Conservation (phyloP, 2,888 invertebrate genomes). For the Sphecodes monilicornis region DNA sequence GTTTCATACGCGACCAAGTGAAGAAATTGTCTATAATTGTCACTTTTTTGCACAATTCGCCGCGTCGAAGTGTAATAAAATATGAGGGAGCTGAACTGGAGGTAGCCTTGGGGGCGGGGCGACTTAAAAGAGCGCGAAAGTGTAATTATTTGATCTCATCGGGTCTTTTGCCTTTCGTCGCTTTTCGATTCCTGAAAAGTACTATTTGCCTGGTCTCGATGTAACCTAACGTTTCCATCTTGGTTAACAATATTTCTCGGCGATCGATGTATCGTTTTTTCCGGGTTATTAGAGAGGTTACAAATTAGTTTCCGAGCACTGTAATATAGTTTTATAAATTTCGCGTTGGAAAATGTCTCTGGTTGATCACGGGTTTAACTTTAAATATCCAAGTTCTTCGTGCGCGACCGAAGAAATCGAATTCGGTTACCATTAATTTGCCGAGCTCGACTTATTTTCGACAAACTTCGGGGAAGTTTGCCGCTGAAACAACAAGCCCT, state of each 20-base stretch:
- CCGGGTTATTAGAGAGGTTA: neutral
- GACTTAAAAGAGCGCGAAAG: constrained; percentile 9
- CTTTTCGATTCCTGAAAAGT: neutral
- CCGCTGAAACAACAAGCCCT: neutral
- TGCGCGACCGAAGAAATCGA: neutral
- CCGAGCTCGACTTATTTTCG: neutral
- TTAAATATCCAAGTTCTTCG: neutral
- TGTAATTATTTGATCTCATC: constrained; percentile 23
- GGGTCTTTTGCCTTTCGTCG: constrained; percentile 6
- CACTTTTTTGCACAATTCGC: constrained; percentile 26
- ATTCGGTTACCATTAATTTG: neutral
- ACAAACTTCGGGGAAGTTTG: neutral
- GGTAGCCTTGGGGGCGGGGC: neutral
- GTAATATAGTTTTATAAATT: neutral
- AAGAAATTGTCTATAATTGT: constrained; percentile 42
- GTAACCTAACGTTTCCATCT: too few species aligned
- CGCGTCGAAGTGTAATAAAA: constrained; percentile 26
- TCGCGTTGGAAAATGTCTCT: neutral
- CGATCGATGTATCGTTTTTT: neutral
- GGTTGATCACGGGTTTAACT: neutral
- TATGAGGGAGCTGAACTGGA: constrained; percentile 8
- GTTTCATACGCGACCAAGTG: constrained; percentile 25
- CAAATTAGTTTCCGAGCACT: neutral
- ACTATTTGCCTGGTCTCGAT: too few species aligned
- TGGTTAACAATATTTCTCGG: neutral